Percentiles rank a stretch among this genome's conserved stretches.
These are phyloP conservation scores for Ceratitis capitata DNA, from an alignment of 1,140 invertebrate species.

Conservation along the genomic window DNA sequence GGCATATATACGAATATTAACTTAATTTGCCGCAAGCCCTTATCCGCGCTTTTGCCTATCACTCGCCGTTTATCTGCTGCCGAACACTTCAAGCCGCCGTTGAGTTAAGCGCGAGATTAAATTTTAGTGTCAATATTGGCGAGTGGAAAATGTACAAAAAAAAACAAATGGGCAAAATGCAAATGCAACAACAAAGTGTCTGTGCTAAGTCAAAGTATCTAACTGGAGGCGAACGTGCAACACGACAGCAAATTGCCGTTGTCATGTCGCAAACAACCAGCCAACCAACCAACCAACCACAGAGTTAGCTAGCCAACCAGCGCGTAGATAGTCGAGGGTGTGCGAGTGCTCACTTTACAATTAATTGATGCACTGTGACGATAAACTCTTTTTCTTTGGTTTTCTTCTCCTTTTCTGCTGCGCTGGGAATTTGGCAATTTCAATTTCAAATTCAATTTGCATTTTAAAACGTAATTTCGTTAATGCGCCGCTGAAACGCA, in stretches of 20 bases:
- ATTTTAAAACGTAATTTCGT: conserved; percentile 29
- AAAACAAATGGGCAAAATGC: background rate
- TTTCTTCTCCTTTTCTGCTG: too few species aligned
- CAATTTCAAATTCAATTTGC: conserved; percentile 36
- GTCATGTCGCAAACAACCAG: too few species aligned
- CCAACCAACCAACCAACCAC: too few species aligned
- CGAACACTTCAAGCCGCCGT: background rate
- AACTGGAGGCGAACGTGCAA: conserved; percentile 17
- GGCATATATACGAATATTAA: background rate
- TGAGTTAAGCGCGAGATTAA: background rate
- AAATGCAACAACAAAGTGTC: background rate
- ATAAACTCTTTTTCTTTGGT: conserved; percentile 5
- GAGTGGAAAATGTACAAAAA: background rate
- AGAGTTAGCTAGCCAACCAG: too few species aligned
- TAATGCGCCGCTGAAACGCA: conserved; percentile 21
- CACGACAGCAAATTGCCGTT: background rate
- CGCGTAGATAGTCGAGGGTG: conserved; percentile 10
- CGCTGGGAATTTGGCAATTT: conserved; percentile 20
- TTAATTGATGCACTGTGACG: conserved; percentile 30
- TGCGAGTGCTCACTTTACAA: background rate
- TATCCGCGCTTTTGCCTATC: background rate
- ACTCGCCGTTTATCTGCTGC: background rate
- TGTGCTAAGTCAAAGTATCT: background rate
- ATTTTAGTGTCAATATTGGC: conserved; percentile 17
- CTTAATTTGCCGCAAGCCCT: background rate